phyloP scores from a whole-genome alignment of 1,140 invertebrate species.

The Popillia japonica region DNA sequence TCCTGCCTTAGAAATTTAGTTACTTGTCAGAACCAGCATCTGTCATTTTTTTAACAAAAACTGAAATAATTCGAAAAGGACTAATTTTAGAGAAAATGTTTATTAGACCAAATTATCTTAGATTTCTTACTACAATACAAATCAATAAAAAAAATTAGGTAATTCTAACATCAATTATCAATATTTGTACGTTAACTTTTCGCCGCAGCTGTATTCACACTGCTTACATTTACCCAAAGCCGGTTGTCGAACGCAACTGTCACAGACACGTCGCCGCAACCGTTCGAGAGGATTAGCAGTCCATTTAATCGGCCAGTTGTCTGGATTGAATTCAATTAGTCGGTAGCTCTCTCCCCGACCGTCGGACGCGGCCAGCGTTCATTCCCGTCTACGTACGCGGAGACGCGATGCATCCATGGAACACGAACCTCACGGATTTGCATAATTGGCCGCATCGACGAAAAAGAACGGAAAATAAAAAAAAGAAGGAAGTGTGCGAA shows the following conservation, averaged over 20 bases:
- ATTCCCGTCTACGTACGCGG: background rate
- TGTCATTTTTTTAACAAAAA: too few species aligned
- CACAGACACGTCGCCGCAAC: background rate
- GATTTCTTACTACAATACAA: too few species aligned
- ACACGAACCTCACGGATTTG: conserved; percentile 6
- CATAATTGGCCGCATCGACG: conserved; percentile 14
- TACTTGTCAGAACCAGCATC: too few species aligned
- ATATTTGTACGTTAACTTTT: background rate
- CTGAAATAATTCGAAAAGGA: too few species aligned
- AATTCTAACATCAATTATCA: too few species aligned
- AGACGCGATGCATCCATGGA: background rate
- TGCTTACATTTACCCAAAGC: background rate
- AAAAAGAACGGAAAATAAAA: conserved; percentile 26
- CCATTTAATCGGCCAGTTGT: conserved; percentile 10
- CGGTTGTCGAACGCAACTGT: background rate
- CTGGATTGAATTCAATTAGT: conserved; percentile 24
- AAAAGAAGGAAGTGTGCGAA: conserved; percentile 1
- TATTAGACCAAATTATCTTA: too few species aligned
- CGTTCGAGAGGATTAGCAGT: conserved; percentile 8
- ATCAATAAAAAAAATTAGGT: too few species aligned
- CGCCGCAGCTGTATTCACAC: background rate
- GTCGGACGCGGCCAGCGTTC: background rate
- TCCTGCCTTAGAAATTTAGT: too few species aligned
- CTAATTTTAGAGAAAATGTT: too few species aligned
- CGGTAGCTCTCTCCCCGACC: background rate